Conservation (phyloP, 2,888 invertebrate genomes). For the Acanthopleura granulata region DNA sequence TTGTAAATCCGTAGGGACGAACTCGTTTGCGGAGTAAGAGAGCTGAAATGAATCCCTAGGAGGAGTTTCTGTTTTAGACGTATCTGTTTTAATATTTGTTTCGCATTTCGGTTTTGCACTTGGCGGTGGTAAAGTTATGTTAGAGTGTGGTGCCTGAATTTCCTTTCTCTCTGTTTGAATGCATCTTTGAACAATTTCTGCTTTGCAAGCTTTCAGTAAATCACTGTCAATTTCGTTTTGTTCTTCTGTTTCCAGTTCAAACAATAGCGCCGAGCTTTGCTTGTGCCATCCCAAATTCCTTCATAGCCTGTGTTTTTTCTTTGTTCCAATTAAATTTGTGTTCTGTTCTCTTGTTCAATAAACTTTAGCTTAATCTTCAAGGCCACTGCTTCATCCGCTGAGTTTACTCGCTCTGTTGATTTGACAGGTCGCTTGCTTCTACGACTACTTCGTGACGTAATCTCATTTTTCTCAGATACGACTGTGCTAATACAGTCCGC, state of each 20-base stretch:
- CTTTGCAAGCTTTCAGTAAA: background rate
- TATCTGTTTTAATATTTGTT: background rate
- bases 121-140: background rate
- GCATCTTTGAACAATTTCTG: background rate
- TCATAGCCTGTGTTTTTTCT: constrained; percentile 15
- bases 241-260: background rate
- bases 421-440: background rate
- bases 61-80: too few relatives aligned
- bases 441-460: background rate
- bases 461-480: constrained; percentile 4
- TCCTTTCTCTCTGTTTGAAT: background rate
- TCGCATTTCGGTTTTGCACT: background rate
- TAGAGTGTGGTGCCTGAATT: background rate
- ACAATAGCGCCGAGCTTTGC: background rate
- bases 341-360: background rate
- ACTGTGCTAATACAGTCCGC: background rate
- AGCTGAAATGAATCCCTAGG: too few relatives aligned
- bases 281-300: constrained; percentile 13
- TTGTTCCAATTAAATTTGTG: constrained; percentile 78
- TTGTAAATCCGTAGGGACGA: too few relatives aligned
- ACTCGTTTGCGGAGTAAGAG: too few relatives aligned
- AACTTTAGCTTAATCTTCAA: constrained; percentile 5
- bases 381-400: constrained; percentile 4
- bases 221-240: background rate
- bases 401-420: background rate